Conservation (phyloP, 2,888 invertebrate species). For the Neocrepidodera transversa region DNA sequence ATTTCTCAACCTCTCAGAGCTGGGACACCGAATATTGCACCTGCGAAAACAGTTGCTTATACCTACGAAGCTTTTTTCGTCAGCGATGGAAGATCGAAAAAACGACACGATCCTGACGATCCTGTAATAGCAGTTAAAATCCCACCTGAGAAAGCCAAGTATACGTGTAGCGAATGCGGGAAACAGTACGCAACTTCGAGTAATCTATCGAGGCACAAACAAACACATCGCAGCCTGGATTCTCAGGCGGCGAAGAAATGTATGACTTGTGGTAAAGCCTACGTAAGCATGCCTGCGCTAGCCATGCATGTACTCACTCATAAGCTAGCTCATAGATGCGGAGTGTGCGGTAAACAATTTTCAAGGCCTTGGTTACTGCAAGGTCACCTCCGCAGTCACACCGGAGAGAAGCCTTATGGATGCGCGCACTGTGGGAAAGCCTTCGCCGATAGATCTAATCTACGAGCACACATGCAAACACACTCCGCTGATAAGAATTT, state of each 20-base stretch:
- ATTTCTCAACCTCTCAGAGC: slow-evolving; percentile 29
- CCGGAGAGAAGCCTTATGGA: slow-evolving; percentile 91
- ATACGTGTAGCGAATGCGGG: slow-evolving; percentile 88
- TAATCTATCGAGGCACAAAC: slow-evolving; percentile 88
- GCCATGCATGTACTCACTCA: slow-evolving; percentile 94
- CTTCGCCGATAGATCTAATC: slow-evolving; percentile 92
- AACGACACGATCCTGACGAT: slow-evolving; percentile 49
- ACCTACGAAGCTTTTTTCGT: slow-evolving; percentile 93
- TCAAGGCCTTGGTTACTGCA: slow-evolving; percentile 94
- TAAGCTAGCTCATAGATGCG: slow-evolving; percentile 89
- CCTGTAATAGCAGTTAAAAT: slow-evolving; percentile 44
- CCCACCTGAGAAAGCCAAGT: slow-evolving; percentile 60
- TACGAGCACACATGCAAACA: slow-evolving; percentile 94
- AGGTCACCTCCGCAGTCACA: slow-evolving; percentile 88
- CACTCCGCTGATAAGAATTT: slow-evolving; percentile 91
- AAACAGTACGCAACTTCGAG: slow-evolving; percentile 91
- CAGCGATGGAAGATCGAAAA: slow-evolving; percentile 85
- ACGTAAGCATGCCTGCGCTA: slow-evolving; percentile 96
- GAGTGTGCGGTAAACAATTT: slow-evolving; percentile 93
- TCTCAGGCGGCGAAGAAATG: slow-evolving; percentile 93
- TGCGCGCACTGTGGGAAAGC: slow-evolving; percentile 95
- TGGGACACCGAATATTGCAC: slow-evolving; percentile 36
- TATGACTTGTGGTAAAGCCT: slow-evolving; percentile 93
- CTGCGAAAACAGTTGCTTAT: slow-evolving; percentile 80
- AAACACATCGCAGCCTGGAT: slow-evolving; percentile 91